Evolutionary conservation across 2,888 invertebrate species (phyloP).

Genomic region (Spisula subtruncata): DNA sequence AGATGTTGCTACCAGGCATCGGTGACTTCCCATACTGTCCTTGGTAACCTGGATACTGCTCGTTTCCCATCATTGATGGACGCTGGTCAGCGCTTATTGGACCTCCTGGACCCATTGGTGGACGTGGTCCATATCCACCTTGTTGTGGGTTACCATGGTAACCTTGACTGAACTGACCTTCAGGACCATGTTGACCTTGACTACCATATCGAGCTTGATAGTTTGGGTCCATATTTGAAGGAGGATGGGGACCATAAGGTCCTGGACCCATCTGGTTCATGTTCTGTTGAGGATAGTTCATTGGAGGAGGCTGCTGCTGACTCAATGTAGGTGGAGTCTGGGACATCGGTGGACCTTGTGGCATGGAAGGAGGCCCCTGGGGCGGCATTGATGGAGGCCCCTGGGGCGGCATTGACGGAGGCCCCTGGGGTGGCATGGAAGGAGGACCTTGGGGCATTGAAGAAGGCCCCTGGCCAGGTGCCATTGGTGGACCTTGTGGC

Average conservation of each 20-base stretch:
- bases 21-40: slow-evolving; percentile 74
- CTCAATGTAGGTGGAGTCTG: slow-evolving; percentile 45
- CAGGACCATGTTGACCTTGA: slow-evolving; percentile 60
- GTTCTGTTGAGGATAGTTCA: slow-evolving; percentile 58
- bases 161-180: slow-evolving; percentile 56
- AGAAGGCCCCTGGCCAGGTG: slow-evolving; percentile 29
- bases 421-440: slow-evolving; percentile 41
- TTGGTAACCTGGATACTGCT: slow-evolving; percentile 73
- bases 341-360: slow-evolving; percentile 36
- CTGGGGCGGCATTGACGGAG: slow-evolving; percentile 36
- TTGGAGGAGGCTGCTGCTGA: slow-evolving; percentile 45
- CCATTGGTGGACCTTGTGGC: slow-evolving; percentile 42
- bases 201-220: slow-evolving; percentile 51
- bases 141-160: slow-evolving; percentile 61
- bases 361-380: slow-evolving; percentile 29
- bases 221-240: slow-evolving; percentile 45
- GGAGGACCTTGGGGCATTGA: slow-evolving; percentile 32
- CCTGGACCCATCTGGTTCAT: slow-evolving; percentile 42
- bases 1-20: slow-evolving; percentile 76
- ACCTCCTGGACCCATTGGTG: slow-evolving; percentile 32
- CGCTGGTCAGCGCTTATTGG: background rate
- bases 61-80: slow-evolving; percentile 72
- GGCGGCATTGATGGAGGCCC: slow-evolving; percentile 35
- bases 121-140: slow-evolving; percentile 58
- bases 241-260: slow-evolving; percentile 34